Conservation (phyloP, 2,113 vertebrate genomes). For the Phalacrocorax pelagicus region DNA sequence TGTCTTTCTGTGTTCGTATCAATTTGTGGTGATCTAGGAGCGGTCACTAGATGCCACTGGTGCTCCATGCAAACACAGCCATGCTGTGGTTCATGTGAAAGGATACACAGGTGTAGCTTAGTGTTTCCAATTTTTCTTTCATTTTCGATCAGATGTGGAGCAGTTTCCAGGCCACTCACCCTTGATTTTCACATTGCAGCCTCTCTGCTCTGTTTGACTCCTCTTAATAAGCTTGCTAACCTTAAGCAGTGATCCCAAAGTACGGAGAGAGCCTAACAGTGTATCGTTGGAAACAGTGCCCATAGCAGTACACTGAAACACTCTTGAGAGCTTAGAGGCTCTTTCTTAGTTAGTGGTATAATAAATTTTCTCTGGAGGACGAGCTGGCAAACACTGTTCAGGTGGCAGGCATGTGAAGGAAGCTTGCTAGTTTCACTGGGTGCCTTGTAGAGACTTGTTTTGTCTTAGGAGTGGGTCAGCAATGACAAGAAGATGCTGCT, state of each 20-base stretch:
- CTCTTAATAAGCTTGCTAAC: background rate
- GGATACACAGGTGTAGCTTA: accelerated
- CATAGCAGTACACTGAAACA: background rate
- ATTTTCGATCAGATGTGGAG: background rate
- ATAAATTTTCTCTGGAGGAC: background rate
- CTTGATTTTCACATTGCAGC: background rate
- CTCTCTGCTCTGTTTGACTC: background rate
- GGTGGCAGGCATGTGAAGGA: background rate
- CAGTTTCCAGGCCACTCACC: background rate
- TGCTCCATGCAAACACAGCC: background rate
- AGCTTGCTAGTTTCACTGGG: background rate
- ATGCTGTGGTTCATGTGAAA: accelerated
- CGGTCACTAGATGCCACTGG: constrained; percentile 71
- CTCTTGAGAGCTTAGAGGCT: background rate
- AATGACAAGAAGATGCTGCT: background rate
- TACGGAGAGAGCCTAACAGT: accelerated
- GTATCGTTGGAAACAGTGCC: background rate
- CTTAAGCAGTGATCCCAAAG: background rate
- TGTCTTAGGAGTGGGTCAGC: background rate
- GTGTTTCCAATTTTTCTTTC: background rate
- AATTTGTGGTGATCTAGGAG: accelerated
- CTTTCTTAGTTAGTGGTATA: background rate
- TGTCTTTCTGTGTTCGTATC: accelerated
- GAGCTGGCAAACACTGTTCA: background rate
- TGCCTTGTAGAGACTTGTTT: background rate